Evolutionary conservation across 2,888 invertebrate genomes (phyloP).

Genomic region (Cosmopolites sordidus): DNA sequence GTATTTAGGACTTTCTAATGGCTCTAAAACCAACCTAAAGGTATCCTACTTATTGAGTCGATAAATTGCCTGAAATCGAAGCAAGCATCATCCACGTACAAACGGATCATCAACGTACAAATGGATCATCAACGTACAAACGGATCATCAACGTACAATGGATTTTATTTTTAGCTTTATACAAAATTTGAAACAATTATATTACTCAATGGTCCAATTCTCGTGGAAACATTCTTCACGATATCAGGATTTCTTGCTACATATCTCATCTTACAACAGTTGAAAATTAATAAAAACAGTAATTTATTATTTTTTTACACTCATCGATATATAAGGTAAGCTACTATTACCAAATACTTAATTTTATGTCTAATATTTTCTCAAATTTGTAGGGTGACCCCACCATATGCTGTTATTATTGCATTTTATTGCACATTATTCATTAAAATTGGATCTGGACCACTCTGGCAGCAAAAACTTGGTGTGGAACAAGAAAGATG

Average conservation of each 20-base stretch:
- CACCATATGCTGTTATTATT: slow-evolving; percentile 66
- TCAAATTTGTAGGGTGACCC: slow-evolving; percentile 60
- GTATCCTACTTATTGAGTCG: too few relatives aligned
- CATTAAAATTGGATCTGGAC: slow-evolving; percentile 64
- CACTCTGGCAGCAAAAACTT: slow-evolving; percentile 64
- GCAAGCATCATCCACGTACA: too few relatives aligned
- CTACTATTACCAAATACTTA: background rate
- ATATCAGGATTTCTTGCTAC: slow-evolving; percentile 66
- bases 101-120: too few relatives aligned
- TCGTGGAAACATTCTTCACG: slow-evolving; percentile 66
- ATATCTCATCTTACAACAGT: slow-evolving; percentile 59
- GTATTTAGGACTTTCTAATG: too few relatives aligned
- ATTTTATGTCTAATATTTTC: slow-evolving; percentile 11
- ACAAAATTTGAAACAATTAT: slow-evolving; percentile 43
- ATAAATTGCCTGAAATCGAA: too few relatives aligned
- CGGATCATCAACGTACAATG: background rate
- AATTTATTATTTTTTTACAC: slow-evolving; percentile 59
- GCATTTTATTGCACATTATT: slow-evolving; percentile 70
- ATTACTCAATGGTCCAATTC: slow-evolving; percentile 60
- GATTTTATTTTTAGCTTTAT: slow-evolving; percentile 35
- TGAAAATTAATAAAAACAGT: slow-evolving; percentile 57
- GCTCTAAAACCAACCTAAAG: too few relatives aligned
- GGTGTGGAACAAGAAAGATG: slow-evolving; percentile 53
- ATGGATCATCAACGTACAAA: too few relatives aligned
- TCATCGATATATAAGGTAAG: slow-evolving; percentile 62